These are phyloP conservation scores for Brienomyrus brachyistius DNA, from an alignment of 2,113 vertebrate species.

Conservation along the genomic window DNA sequence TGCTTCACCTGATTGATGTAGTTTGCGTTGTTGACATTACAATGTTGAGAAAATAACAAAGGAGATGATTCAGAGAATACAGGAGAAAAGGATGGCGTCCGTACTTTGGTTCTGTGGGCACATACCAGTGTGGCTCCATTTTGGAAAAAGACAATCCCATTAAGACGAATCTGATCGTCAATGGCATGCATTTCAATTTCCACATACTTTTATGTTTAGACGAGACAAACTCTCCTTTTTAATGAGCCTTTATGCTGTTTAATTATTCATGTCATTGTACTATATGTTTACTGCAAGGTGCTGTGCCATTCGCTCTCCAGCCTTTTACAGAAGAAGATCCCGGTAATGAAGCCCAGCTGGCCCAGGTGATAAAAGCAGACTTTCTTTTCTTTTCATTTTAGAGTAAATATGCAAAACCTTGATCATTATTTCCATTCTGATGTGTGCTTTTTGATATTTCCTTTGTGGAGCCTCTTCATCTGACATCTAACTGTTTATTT, in stretches of 20 bases:
- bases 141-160: not conserved
- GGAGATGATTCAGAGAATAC: conserved; percentile 25
- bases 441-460: not conserved
- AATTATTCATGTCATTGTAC: not conserved
- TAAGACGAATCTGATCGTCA: not conserved
- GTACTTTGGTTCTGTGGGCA: not conserved
- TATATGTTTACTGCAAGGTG: not conserved
- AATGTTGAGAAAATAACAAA: not conserved
- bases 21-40: not conserved
- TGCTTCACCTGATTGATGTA: not conserved
- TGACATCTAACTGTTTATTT: not conserved
- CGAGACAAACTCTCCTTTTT: not conserved
- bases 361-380: not conserved
- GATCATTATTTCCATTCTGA: not conserved
- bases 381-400: not conserved
- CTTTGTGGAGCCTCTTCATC: not conserved
- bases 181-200: not conserved
- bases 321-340: not conserved
- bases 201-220: not conserved
- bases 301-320: not conserved
- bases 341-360: not conserved
- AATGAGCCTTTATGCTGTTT: conserved; percentile 8
- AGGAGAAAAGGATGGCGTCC: conserved; percentile 5
- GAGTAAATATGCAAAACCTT: too few relatives aligned
- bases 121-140: not conserved